A percentile compares a stretch with the other conserved stretches of the same genome.
Evolutionary conservation across 2,113 vertebrate genomes (phyloP).

Genomic region (Lycaon pictus): DNA sequence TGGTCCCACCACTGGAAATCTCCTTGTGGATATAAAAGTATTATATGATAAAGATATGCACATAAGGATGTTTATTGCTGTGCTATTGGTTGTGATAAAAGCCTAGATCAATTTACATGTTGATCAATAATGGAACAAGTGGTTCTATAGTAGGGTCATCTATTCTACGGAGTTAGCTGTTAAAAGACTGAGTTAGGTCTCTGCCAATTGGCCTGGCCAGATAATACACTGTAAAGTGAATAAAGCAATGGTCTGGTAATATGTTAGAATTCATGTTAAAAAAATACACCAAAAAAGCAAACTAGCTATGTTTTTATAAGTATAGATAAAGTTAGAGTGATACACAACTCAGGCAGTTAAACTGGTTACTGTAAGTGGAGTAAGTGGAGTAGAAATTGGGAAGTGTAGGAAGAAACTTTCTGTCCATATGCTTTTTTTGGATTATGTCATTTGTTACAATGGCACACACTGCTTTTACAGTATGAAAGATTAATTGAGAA

Average conservation of each 20-base stretch:
- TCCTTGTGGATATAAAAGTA: neutral
- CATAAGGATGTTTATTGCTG: neutral
- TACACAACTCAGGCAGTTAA: neutral
- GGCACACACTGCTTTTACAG: neutral
- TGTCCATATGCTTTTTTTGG: neutral
- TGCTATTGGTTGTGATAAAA: neutral
- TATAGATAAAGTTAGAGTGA: neutral
- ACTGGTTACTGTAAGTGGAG: neutral
- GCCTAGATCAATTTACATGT: neutral
- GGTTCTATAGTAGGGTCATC: neutral
- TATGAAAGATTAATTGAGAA: slow-evolving; percentile 13
- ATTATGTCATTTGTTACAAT: neutral
- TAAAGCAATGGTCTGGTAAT: neutral
- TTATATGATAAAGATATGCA: neutral
- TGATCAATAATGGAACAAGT: neutral
- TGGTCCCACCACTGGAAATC: neutral
- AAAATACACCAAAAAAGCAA: neutral
- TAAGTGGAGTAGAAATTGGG: neutral
- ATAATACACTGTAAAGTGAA: neutral
- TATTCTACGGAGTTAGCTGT: neutral
- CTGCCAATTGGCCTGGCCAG: neutral
- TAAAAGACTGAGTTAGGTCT: slow-evolving; percentile 1
- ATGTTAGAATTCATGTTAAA: neutral
- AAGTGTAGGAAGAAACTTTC: neutral
- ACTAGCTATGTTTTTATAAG: slow-evolving; percentile 32